A percentile compares a stretch with the other conserved stretches of the same genome.
Evolutionary conservation across 1,140 invertebrate species (phyloP).

Genomic region (Drosophila arizonae): DNA sequence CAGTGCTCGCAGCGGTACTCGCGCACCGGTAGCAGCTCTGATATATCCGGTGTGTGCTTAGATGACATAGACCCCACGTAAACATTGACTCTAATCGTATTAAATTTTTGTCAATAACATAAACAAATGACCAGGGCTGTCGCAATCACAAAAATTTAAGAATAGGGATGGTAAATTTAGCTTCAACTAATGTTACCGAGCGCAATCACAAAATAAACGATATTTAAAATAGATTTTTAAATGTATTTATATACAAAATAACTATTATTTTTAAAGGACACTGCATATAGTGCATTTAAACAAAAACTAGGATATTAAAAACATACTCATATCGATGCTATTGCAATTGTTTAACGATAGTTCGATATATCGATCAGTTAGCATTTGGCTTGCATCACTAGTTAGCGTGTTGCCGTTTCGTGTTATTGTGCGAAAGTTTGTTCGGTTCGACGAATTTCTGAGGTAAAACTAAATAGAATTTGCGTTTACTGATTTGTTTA

Average conservation of each 20-base stretch:
- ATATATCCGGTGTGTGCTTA: constrained; percentile 55
- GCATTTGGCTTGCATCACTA: constrained; percentile 3
- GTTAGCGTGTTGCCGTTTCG: constrained; percentile 32
- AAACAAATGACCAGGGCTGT: constrained; percentile 26
- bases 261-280: too few species aligned
- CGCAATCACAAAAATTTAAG: neutral
- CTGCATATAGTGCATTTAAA: too few species aligned
- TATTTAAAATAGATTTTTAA: too few species aligned
- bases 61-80: constrained; percentile 5
- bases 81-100: constrained; percentile 4
- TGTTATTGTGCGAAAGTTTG: constrained; percentile 42
- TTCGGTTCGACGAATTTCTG: constrained; percentile 9
- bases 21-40: constrained; percentile 51
- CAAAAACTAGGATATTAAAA: too few species aligned
- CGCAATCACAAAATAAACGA: too few species aligned
- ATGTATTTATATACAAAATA: neutral
- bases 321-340: neutral
- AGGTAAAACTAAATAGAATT: constrained; percentile 24
- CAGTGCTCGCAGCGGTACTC: constrained; percentile 56
- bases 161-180: too few species aligned
- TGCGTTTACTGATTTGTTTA: constrained; percentile 7
- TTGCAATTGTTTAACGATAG: neutral
- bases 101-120: constrained; percentile 2
- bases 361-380: neutral
- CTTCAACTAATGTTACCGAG: too few species aligned